Evolutionary conservation across 2,888 invertebrate species (phyloP).

Genomic region (Rotaria socialis): DNA sequence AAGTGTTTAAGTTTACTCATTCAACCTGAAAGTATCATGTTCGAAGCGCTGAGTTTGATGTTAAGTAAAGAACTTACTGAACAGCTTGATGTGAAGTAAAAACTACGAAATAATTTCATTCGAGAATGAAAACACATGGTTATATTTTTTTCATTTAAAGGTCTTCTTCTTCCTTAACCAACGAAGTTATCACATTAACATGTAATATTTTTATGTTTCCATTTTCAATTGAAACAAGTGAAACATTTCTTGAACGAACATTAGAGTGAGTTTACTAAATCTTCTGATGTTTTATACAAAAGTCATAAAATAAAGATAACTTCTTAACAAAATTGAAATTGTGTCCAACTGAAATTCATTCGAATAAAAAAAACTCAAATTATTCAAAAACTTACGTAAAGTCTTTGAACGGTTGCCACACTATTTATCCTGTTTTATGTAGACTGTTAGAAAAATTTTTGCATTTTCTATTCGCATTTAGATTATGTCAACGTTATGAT

Average conservation of each 20-base stretch:
- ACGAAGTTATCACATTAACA: slow-evolving; percentile 38
- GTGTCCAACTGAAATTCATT: too few species aligned
- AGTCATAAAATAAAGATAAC: too few species aligned
- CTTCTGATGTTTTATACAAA: too few species aligned
- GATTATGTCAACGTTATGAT: slow-evolving; percentile 32
- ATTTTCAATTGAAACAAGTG: slow-evolving; percentile 45
- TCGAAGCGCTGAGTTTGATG: slow-evolving; percentile 43
- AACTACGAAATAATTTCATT: background rate
- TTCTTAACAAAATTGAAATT: too few species aligned
- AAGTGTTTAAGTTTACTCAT: slow-evolving; percentile 42
- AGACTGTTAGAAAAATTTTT: too few species aligned
- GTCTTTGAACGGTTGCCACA: too few species aligned
- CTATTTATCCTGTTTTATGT: too few species aligned
- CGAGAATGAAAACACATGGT: too few species aligned
- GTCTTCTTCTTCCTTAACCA: background rate
- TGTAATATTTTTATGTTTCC: slow-evolving; percentile 45
- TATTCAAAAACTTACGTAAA: too few species aligned
- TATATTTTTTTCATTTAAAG: background rate
- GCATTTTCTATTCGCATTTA: background rate
- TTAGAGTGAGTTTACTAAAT: background rate
- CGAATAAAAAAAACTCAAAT: too few species aligned
- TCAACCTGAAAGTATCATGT: slow-evolving; percentile 40
- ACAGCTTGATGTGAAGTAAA: slow-evolving; percentile 11
- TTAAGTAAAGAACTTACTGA: slow-evolving; percentile 38
- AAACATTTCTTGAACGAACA: slow-evolving; percentile 36